Percentiles rank a stretch among this genome's conserved stretches.
Evolutionary conservation across 2,888 invertebrate species (phyloP).

Genomic region (Campoplex capitator): DNA sequence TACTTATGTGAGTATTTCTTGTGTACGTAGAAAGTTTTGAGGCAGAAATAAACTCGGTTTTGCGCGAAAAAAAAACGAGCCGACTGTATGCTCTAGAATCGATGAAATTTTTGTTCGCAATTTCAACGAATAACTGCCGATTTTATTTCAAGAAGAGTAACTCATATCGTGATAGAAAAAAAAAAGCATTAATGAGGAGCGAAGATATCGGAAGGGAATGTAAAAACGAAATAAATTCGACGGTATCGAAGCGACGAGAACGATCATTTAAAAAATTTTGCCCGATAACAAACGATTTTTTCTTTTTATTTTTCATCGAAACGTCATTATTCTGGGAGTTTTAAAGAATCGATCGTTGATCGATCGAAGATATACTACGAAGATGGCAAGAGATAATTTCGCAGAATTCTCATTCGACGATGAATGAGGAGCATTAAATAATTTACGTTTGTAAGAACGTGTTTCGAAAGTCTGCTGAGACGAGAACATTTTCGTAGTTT

Average conservation of each 20-base stretch:
- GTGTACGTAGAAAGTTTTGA: not conserved
- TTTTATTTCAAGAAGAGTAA: not conserved
- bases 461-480: not conserved
- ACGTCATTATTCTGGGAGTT: too few species aligned
- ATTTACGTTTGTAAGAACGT: not conserved
- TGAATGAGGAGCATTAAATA: not conserved
- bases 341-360: too few species aligned
- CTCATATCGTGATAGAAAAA: too few species aligned
- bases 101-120: not conserved
- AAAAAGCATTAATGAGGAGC: too few species aligned
- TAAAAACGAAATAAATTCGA: too few species aligned
- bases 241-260: too few species aligned
- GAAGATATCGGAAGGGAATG: not conserved
- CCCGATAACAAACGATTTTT: too few species aligned
- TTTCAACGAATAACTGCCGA: not conserved
- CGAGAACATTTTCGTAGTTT: not conserved
- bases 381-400: conserved; percentile 11
- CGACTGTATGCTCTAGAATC: not conserved
- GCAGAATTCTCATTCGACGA: not conserved
- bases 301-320: too few species aligned
- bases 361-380: too few species aligned
- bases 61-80: too few species aligned
- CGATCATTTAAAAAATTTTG: too few species aligned
- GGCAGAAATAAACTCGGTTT: not conserved
- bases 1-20: too few species aligned